Evolutionary conservation across 1,140 invertebrate species (phyloP).

Genomic region (Lepidurus packardi): DNA sequence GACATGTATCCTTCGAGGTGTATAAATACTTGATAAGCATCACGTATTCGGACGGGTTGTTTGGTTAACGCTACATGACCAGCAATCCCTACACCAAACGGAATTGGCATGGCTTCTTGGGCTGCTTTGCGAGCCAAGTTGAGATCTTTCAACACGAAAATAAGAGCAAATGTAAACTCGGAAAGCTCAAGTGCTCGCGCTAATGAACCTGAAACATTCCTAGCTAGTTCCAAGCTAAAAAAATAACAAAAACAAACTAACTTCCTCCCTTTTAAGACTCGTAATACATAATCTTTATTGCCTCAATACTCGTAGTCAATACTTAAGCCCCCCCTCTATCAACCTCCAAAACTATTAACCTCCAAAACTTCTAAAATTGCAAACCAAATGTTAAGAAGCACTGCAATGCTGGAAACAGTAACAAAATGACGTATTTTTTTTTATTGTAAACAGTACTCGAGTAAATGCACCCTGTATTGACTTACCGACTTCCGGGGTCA

Average conservation of each 20-base stretch:
- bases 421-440: too few relatives aligned
- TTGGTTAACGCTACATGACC: conserved; percentile 82
- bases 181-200: not conserved
- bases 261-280: not conserved
- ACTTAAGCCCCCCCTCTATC: too few relatives aligned
- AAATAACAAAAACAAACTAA: not conserved
- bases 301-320: too few relatives aligned
- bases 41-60: conserved; percentile 79
- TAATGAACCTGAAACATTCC: too few relatives aligned
- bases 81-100: conserved; percentile 84
- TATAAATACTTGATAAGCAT: conserved; percentile 69
- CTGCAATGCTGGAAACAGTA: too few relatives aligned
- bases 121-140: conserved; percentile 59
- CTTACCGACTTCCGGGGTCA: conserved; percentile 74
- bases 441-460: not conserved
- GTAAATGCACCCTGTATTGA: not conserved
- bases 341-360: too few relatives aligned
- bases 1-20: not conserved
- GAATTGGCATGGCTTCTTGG: conserved; percentile 55
- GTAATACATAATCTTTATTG: not conserved
- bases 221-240: too few relatives aligned
- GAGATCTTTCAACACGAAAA: conserved; percentile 50
- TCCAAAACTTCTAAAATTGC: too few relatives aligned
- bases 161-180: conserved; percentile 22
- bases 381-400: too few relatives aligned